Conservation (phyloP, 2,797 vertebrate species). For the Cossypha heuglini region DNA sequence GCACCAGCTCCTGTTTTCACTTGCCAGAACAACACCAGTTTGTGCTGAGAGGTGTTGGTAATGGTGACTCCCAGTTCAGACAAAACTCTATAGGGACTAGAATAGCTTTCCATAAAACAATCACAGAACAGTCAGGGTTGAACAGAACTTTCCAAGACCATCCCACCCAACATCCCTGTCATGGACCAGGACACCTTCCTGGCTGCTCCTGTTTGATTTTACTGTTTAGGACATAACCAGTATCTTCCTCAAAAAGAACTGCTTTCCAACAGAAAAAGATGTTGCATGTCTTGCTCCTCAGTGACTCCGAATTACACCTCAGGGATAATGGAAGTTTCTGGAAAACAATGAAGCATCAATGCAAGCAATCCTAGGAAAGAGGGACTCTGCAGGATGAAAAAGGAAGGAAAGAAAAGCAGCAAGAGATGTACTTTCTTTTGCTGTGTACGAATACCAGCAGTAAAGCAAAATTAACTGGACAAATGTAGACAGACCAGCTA, state of each 20-base stretch:
- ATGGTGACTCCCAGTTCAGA: background rate
- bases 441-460: background rate
- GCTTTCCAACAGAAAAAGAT: background rate
- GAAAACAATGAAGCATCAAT: background rate
- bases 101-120: background rate
- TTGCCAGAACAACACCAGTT: background rate
- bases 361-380: background rate
- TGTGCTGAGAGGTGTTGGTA: accelerated
- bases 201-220: background rate
- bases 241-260: background rate
- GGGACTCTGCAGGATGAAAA: background rate
- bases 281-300: background rate
- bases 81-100: background rate
- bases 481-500: background rate
- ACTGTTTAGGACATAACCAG: background rate
- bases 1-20: background rate
- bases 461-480: background rate
- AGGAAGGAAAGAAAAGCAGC: background rate
- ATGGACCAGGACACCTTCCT: background rate
- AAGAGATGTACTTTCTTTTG: background rate
- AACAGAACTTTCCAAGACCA: background rate
- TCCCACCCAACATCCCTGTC: background rate
- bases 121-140: background rate
- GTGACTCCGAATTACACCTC: background rate
- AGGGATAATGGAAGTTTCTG: background rate